These are phyloP conservation scores for Drosophila macrothrix DNA, from an alignment of 2,888 invertebrate species.

Conservation along the genomic window DNA sequence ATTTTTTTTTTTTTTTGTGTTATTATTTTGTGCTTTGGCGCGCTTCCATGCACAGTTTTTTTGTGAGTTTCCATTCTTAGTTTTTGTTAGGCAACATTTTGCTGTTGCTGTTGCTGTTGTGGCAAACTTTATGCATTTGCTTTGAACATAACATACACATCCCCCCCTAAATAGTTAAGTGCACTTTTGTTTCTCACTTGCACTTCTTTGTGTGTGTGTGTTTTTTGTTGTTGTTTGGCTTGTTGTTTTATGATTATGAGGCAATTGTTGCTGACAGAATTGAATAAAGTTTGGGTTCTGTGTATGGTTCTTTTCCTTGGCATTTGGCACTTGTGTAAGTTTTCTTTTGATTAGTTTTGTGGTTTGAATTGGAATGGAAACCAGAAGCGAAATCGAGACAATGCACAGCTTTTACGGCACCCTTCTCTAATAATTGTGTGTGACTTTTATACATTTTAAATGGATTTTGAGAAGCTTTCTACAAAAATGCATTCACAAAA, in stretches of 20 bases:
- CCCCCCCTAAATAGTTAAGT: conserved; percentile 48
- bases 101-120: conserved; percentile 18
- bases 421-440: conserved; percentile 10
- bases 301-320: conserved; percentile 18
- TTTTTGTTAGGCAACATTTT: conserved; percentile 8
- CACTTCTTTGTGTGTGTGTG: conserved; percentile 43
- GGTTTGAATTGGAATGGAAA: neutral
- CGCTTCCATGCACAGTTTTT: conserved; percentile 31
- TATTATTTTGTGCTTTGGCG: conserved; percentile 65
- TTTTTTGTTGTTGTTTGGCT: conserved; percentile 22
- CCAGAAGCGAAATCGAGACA: conserved; percentile 4
- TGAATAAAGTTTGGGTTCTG: conserved; percentile 68
- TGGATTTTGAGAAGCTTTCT: conserved; percentile 14
- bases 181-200: conserved; percentile 57
- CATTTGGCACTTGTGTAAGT: conserved; percentile 54
- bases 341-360: conserved; percentile 78
- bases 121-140: conserved; percentile 75
- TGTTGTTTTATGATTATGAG: conserved; percentile 67
- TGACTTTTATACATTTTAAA: conserved; percentile 25
- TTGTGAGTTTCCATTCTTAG: conserved; percentile 9
- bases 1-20: conserved; percentile 29
- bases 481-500: neutral
- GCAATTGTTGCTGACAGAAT: conserved; percentile 54
- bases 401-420: neutral
- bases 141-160: conserved; percentile 19